phyloP scores from a whole-genome alignment of 2,797 vertebrate genomes.

The Toxotes lorentzi region DNA sequence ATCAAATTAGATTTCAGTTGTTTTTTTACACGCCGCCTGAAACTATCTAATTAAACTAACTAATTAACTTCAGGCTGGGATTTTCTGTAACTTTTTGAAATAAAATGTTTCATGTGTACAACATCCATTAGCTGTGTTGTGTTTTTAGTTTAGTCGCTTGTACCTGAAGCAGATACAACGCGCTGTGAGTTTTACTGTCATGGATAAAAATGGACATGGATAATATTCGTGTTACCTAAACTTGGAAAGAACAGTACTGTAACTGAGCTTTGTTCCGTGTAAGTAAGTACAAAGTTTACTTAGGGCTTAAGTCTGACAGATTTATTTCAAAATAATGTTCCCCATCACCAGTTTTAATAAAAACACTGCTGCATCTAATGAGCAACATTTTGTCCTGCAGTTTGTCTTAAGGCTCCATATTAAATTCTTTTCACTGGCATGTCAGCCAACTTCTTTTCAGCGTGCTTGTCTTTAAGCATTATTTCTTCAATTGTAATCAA shows the following conservation, averaged over 20 bases:
- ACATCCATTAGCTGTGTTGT: background rate
- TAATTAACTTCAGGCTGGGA: slow-evolving; percentile 1
- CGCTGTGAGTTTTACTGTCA: background rate
- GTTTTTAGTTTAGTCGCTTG: slow-evolving; percentile 10
- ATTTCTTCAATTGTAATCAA: slow-evolving; percentile 62
- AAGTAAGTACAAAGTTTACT: slow-evolving; percentile 24
- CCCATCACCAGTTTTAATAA: slow-evolving; percentile 51
- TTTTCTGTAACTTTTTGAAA: slow-evolving; percentile 19
- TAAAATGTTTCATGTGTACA: background rate
- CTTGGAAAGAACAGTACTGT: background rate
- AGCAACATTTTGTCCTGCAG: slow-evolving; percentile 39
- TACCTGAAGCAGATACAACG: background rate
- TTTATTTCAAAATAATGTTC: slow-evolving; percentile 48
- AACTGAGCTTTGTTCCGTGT: slow-evolving; percentile 17
- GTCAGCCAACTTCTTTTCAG: slow-evolving; percentile 35
- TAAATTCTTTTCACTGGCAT: slow-evolving; percentile 27
- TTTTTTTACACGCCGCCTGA: slow-evolving; percentile 14
- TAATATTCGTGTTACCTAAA: background rate
- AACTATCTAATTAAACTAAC: too few relatives aligned
- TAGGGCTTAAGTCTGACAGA: slow-evolving; percentile 9
- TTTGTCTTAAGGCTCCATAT: slow-evolving; percentile 32
- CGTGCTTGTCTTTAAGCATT: slow-evolving; percentile 47
- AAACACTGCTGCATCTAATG: slow-evolving; percentile 38
- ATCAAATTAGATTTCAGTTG: slow-evolving; percentile 17
- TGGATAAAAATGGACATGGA: background rate